phyloP scores from a whole-genome alignment of 2,888 invertebrate genomes.

The Megalurothrips usitatus region DNA sequence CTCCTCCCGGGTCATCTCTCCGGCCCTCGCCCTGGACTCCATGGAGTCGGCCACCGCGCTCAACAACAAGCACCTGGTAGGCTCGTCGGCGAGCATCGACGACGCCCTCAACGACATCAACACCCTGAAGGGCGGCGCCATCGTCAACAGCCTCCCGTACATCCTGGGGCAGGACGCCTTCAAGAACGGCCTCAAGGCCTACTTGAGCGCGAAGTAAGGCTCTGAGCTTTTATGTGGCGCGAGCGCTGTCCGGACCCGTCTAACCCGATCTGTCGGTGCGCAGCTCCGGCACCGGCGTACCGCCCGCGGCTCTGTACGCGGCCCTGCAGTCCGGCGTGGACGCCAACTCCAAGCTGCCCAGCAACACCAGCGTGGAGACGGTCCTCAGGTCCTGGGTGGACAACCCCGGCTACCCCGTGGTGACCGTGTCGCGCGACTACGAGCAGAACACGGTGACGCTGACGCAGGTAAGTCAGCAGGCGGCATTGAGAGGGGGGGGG shows the following conservation, averaged over 20 bases:
- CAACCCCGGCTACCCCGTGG: background rate
- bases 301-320: background rate
- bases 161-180: background rate
- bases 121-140: background rate
- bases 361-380: background rate
- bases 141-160: background rate
- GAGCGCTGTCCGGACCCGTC: background rate
- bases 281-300: background rate
- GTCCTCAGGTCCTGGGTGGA: background rate
- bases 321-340: constrained; percentile 3
- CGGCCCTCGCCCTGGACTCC: background rate
- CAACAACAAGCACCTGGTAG: background rate
- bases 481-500: too few relatives aligned
- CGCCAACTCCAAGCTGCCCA: background rate
- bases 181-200: background rate
- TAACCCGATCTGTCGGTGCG: background rate
- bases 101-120: background rate
- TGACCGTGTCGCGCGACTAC: background rate
- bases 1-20: background rate
- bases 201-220: background rate
- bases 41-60: background rate
- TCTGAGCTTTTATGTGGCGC: background rate
- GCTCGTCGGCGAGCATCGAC: background rate
- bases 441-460: background rate
- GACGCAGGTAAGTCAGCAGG: background rate